Base-by-base conservation (phyloP, 2,113 vertebrate species). In the Alectura lathami region DNA sequence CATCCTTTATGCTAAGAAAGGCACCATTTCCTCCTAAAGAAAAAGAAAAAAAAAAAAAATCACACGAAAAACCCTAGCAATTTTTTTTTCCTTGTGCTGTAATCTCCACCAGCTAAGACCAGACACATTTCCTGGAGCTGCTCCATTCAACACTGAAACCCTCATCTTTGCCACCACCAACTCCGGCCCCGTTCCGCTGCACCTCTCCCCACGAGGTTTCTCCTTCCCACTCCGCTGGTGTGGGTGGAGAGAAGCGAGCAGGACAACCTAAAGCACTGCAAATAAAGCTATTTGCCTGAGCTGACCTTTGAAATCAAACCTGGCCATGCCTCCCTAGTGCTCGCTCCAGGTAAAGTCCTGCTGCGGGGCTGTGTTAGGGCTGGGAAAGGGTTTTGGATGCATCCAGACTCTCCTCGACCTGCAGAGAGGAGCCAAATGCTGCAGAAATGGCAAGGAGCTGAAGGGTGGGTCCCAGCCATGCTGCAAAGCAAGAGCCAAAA, bases 1-100 rank as follows among this genome's bases (percentile, higher is more conserved):
- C 95, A 96, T 96, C 96, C 95, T 97, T 90, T 94, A 95, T 82
- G 93, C 90, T 94, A 93, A 95, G 93, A 96, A 95, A 96, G 93
- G 88, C 94, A 83, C 94, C 90, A 91, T 94, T 96, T 96, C 96
- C 95, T 96, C 60, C 85, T 83, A 57, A 80, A 95, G 20, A 48
- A 32, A 47, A 38, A 56, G 76, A 75, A 67, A 64, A 53, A 54
- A 72, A n/a, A n/a, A n/a, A n/a, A n/a, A n/a, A n/a, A n/a, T n/a
- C n/a, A n/a, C n/a, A n/a, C n/a, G n/a, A n/a, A 69, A 74, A 32
- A 56, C 0, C 50, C 78, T 32, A 64, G 18, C 57, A 3, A 15
- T 23, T n/a, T 72, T 27, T 57, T n/a, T 87, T 64, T 9, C 69
- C 26, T 40, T 40, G 57, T 85, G 89, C 74, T 79, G 18, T 12